A percentile compares a stretch with the other conserved stretches of the same genome.
Evolutionary conservation across 2,888 invertebrate species (phyloP).

Genomic region (Pandemis cinnamomeana): DNA sequence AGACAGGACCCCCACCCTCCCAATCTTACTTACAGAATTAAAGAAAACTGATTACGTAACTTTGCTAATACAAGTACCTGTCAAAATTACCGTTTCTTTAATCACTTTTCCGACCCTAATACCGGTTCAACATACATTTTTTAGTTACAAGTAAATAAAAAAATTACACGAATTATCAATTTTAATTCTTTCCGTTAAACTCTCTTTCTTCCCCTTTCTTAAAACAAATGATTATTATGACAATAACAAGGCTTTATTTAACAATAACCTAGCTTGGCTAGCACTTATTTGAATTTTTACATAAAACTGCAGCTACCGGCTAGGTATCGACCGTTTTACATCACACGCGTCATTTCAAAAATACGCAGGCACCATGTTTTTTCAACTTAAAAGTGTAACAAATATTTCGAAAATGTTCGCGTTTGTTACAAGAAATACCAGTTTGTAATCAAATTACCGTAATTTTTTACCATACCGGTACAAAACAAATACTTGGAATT

Average conservation of each 20-base stretch:
- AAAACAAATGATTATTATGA: not conserved
- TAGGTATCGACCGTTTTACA: not conserved
- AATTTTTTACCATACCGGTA: too few species aligned
- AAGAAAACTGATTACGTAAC: too few species aligned
- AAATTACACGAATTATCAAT: not conserved
- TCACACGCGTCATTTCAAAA: not conserved
- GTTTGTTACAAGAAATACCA: too few species aligned
- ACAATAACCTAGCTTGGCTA: constrained; percentile 9
- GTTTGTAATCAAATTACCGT: too few species aligned
- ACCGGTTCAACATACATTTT: too few species aligned
- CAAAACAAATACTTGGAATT: too few species aligned
- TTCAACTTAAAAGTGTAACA: not conserved
- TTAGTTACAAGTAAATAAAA: not conserved
- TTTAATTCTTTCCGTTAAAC: not conserved
- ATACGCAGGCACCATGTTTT: not conserved
- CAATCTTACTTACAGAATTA: too few species aligned
- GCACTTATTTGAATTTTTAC: not conserved
- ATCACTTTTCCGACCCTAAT: too few species aligned
- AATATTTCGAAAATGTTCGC: too few species aligned
- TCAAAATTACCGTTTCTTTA: too few species aligned
- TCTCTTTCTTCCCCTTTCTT: not conserved
- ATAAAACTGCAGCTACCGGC: not conserved
- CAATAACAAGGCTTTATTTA: not conserved
- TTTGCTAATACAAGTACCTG: too few species aligned
- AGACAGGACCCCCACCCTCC: too few species aligned